Conservation (phyloP, 2,113 vertebrate species). For the Strigops habroptila region DNA sequence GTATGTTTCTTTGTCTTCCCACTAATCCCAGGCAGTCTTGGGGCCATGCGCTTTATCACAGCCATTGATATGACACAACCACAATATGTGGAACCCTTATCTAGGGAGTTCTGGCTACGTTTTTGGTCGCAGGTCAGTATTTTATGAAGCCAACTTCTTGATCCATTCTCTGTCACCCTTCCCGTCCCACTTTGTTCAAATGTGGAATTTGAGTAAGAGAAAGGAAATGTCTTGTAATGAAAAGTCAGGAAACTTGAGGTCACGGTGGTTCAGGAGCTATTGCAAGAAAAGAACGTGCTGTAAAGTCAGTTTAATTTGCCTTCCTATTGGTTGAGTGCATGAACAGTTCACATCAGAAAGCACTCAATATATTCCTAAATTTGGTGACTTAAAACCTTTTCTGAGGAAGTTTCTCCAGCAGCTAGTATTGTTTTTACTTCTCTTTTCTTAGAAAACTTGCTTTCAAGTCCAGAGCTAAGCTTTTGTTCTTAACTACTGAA, state of each 20-base stretch:
- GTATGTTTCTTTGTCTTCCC: neutral
- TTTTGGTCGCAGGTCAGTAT: conserved; percentile 61
- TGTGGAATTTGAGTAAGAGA: neutral
- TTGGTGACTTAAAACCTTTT: neutral
- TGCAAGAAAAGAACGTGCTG: neutral
- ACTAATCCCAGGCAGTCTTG: neutral
- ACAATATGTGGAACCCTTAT: conserved; percentile 8
- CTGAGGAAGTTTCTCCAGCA: neutral
- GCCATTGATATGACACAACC: conserved; percentile 18
- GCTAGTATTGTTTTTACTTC: neutral
- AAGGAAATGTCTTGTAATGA: neutral
- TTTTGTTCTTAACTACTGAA: neutral
- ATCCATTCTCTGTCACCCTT: neutral
- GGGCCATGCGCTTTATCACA: conserved; percentile 56
- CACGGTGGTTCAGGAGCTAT: neutral
- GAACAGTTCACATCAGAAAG: neutral
- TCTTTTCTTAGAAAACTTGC: neutral
- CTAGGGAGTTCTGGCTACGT: conserved; percentile 44
- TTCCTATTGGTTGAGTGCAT: neutral
- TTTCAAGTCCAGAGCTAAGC: neutral
- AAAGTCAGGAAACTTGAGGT: neutral
- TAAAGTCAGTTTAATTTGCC: neutral
- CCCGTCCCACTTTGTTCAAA: neutral
- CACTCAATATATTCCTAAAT: neutral
- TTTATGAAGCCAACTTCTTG: neutral